A percentile compares a stretch with the other conserved stretches of the same genome.
Evolutionary conservation across 2,888 invertebrate genomes (phyloP).

Genomic region (Folsomia candida): DNA sequence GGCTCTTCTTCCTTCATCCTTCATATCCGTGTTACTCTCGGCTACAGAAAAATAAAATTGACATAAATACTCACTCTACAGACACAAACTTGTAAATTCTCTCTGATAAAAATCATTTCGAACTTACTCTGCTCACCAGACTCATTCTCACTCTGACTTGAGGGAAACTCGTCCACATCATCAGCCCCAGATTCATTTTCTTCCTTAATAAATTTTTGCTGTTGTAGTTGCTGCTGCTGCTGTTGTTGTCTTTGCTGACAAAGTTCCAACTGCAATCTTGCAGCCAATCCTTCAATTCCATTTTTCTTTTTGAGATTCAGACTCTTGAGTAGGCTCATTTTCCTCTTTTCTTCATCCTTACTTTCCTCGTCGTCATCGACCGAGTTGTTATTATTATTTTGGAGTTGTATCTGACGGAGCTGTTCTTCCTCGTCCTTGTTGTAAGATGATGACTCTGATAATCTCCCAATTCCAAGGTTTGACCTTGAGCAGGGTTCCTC

Average conservation of each 20-base stretch:
- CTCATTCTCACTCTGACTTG: slow-evolving; percentile 50
- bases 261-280: slow-evolving; percentile 57
- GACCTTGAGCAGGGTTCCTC: slow-evolving; percentile 17
- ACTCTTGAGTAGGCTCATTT: slow-evolving; percentile 26
- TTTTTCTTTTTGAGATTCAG: slow-evolving; percentile 51
- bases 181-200: slow-evolving; percentile 30
- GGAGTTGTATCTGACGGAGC: slow-evolving; percentile 30
- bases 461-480: too few species aligned
- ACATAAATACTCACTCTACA: slow-evolving; percentile 9
- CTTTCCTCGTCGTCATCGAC: slow-evolving; percentile 30
- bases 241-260: slow-evolving; percentile 37
- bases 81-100: background rate
- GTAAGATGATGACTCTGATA: background rate
- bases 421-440: slow-evolving; percentile 30
- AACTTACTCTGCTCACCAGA: slow-evolving; percentile 49
- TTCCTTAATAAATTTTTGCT: slow-evolving; percentile 2
- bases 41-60: background rate
- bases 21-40: background rate
- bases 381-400: slow-evolving; percentile 46
- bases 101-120: background rate
- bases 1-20: slow-evolving; percentile 49
- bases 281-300: slow-evolving; percentile 53
- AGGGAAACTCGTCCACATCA: slow-evolving; percentile 49
- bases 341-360: slow-evolving; percentile 20
- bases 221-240: slow-evolving; percentile 11